phyloP scores from a whole-genome alignment of 2,113 vertebrate species.

The Vireo altiloquus region DNA sequence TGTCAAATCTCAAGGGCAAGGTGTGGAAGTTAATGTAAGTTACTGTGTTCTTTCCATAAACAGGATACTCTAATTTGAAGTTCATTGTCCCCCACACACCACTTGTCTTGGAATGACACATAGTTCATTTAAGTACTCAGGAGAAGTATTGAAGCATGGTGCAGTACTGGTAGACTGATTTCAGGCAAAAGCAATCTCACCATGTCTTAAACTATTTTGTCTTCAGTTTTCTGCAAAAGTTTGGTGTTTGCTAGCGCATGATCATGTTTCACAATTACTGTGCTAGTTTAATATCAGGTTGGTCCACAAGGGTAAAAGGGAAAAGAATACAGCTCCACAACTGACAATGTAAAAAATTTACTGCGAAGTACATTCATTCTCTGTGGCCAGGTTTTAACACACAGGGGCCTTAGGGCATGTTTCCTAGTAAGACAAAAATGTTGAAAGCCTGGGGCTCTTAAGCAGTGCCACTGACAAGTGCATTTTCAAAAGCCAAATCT shows the following conservation, averaged over 20 bases:
- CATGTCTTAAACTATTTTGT: not conserved
- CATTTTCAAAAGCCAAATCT: not conserved
- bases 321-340: not conserved
- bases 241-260: not conserved
- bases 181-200: not conserved
- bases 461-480: not conserved
- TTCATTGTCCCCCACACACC: not conserved
- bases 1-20: not conserved
- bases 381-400: not conserved
- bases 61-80: not conserved
- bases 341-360: not conserved
- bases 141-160: not conserved
- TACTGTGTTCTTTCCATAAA: not conserved
- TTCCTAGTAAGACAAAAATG: not conserved
- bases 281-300: not conserved
- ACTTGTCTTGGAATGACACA: not conserved
- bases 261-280: not conserved
- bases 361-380: not conserved
- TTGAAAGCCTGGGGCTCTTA: not conserved
- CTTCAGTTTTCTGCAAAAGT: not conserved
- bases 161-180: not conserved
- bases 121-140: not conserved
- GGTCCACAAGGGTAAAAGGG: not conserved
- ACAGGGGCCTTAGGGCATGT: not conserved
- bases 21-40: not conserved